These are phyloP conservation scores for Poeciliopsis turneri DNA, from an alignment of 2,797 vertebrate genomes.

Conservation along the genomic window DNA sequence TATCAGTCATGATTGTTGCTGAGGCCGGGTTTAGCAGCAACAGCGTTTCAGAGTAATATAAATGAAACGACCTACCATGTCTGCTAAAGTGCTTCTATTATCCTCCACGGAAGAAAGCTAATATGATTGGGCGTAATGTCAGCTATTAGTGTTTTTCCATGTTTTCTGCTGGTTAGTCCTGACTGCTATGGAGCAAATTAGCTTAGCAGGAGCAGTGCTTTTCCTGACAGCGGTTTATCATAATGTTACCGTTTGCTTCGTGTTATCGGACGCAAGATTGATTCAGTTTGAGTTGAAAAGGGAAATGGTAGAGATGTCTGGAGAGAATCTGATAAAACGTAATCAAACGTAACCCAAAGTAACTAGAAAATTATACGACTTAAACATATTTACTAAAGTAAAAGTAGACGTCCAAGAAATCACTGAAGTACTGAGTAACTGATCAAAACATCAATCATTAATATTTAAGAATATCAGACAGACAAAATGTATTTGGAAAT, in stretches of 20 bases:
- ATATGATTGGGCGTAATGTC: conserved; percentile 51
- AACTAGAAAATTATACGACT: not conserved
- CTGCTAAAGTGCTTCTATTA: conserved; percentile 12
- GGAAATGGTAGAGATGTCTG: not conserved
- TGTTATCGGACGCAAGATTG: not conserved
- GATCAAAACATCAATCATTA: too few relatives aligned
- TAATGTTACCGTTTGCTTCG: not conserved
- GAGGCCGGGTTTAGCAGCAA: not conserved
- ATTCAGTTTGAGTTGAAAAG: not conserved
- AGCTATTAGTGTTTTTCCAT: conserved; percentile 5
- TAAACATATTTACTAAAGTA: too few relatives aligned
- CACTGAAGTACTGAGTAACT: too few relatives aligned
- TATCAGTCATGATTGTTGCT: not conserved
- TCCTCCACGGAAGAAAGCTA: conserved; percentile 34
- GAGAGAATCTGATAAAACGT: not conserved
- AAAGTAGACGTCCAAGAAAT: too few relatives aligned
- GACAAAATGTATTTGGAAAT: too few relatives aligned
- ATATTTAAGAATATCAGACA: too few relatives aligned
- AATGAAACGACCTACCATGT: conserved; percentile 10
- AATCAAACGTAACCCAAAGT: not conserved
- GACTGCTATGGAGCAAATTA: conserved; percentile 32
- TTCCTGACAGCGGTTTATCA: not conserved
- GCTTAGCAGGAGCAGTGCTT: not conserved
- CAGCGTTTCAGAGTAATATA: conserved; percentile 6
- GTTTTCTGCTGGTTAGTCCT: conserved; percentile 14